Percentiles rank a stretch among this genome's conserved stretches.
Evolutionary conservation across 2,888 invertebrate species (phyloP).

Genomic region (Tetragonisca angustula): DNA sequence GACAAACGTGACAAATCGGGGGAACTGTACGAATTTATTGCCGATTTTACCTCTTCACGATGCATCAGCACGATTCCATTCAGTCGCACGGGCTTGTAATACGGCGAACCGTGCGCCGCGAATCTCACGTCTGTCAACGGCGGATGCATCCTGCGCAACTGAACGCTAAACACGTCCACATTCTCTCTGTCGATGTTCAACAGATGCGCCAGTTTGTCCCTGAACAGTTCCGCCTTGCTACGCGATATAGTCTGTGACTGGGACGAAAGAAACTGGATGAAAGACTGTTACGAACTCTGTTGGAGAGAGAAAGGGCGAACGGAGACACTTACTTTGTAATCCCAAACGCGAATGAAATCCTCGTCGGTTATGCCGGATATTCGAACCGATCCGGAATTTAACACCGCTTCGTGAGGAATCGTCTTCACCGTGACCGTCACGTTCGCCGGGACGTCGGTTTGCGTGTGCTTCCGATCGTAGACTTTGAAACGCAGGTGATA

Average conservation of each 20-base stretch:
- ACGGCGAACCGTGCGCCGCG: conserved; percentile 97
- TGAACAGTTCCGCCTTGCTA: conserved; percentile 95
- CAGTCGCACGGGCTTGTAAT: conserved; percentile 96
- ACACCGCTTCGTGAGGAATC: conserved; percentile 97
- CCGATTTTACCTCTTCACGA: conserved; percentile 89
- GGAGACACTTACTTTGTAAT: conserved; percentile 87
- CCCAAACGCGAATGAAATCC: conserved; percentile 97
- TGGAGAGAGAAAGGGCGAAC: neutral
- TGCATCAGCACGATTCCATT: conserved; percentile 98
- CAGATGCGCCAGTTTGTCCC: conserved; percentile 93
- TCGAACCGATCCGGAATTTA: conserved; percentile 97
- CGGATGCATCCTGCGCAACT: conserved; percentile 93
- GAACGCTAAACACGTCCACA: conserved; percentile 98
- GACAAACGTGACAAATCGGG: no score
- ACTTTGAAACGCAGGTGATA: conserved; percentile 94
- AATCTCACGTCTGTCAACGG: conserved; percentile 96
- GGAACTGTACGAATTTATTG: neutral
- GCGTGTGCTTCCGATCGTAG: conserved; percentile 97
- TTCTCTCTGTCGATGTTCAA: conserved; percentile 94
- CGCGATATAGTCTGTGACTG: conserved; percentile 91
- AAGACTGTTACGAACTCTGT: no score
- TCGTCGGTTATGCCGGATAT: conserved; percentile 97
- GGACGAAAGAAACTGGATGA: conserved; percentile 38
- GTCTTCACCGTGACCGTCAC: conserved; percentile 97
- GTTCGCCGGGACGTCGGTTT: conserved; percentile 97